Conservation (phyloP, 2,113 vertebrate genomes). For the Hippolais icterina region DNA sequence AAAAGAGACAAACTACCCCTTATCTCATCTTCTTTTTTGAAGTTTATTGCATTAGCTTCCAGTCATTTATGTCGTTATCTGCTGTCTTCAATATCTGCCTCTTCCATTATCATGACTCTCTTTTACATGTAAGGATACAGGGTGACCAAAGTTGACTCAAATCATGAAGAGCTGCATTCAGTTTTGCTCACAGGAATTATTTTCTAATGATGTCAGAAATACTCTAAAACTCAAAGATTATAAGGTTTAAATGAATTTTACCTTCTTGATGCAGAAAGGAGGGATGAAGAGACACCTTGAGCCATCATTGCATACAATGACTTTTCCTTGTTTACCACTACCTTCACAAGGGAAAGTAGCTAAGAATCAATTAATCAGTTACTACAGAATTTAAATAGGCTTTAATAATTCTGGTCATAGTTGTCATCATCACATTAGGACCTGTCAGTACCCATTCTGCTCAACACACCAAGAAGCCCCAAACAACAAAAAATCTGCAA, state of each 20-base stretch:
- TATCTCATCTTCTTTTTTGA: neutral
- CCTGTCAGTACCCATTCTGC: neutral
- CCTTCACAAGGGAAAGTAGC: neutral
- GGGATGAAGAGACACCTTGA: neutral
- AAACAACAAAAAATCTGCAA: neutral
- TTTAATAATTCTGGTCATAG: neutral
- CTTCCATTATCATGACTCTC: neutral
- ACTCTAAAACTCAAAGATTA: neutral
- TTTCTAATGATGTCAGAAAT: neutral
- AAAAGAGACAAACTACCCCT: neutral
- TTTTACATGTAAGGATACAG: neutral
- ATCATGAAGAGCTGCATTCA: neutral
- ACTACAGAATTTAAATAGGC: neutral
- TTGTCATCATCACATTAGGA: neutral
- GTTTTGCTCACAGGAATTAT: neutral
- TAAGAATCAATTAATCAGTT: neutral
- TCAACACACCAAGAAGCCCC: neutral
- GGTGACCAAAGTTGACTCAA: neutral
- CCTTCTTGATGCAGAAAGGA: neutral
- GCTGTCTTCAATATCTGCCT: neutral
- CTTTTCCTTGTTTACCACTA: neutral
- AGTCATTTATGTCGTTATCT: neutral
- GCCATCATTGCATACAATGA: neutral
- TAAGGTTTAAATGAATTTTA: neutral
- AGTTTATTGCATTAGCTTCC: neutral